Base-by-base conservation (phyloP, 1,140 invertebrate genomes). In the Hylaeus volcanicus region DNA sequence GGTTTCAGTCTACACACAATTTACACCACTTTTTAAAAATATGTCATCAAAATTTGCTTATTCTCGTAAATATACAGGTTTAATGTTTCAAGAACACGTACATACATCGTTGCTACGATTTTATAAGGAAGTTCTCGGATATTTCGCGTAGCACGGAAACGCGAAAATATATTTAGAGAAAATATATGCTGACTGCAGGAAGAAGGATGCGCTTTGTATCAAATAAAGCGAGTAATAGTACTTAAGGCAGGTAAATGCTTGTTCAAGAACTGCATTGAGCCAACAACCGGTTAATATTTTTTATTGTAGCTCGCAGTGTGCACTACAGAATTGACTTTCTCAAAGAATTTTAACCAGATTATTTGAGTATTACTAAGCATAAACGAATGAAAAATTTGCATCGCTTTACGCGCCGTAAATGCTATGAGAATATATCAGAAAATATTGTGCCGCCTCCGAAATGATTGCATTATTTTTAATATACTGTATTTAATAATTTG, bases 241-340 rank as follows among this genome's bases (percentile, higher is more conserved):
- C 77, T 48, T 26, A 39, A 45, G 48, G 60, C n/a, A 83, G 53
- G 64, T 45, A 63, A 79, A 83, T 74, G 58, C 75, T 74, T 84
- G 74, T 74, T 71, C 70, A 61, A 48, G 45, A 45, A 51, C 63
- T 70, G 79, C 81, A 79, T 84, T 84, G 82, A 79, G 41, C 58
- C 41, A 68, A 78, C 63, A 56, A 70, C 53, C 48, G 72, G 26
- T 26, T 26, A 26, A 26, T 26, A 26, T 26, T 75, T 71, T 70
- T 55, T 55, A 45, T 43, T 73, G 48, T 55, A 72, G 65, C 73
- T 75, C 43, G 12, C 45, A 77, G 73, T 53, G 9, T 51, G 61
- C 41, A 5, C 76, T 39, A 69, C 41, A 56, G 70, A 60, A 80
- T 79, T 83, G 79, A 70, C 61, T 77, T 74, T 70, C 26, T 26